phyloP scores from a whole-genome alignment of 1,140 invertebrate species.

The Ceratosolen solmsi region DNA sequence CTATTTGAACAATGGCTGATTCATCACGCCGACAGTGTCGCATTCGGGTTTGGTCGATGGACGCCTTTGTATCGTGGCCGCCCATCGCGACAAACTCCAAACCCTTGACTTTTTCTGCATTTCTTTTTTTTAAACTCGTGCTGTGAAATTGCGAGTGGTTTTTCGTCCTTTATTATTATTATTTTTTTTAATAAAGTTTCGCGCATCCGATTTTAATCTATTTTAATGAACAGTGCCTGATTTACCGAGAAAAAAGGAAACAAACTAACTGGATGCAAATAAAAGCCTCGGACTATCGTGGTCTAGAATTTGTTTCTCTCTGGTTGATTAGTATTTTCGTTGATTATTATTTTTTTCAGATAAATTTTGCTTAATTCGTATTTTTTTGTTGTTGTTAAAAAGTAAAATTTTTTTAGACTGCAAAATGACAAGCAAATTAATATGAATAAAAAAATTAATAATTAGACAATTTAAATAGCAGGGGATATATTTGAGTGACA shows the following conservation, averaged over 20 bases:
- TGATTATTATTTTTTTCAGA: too few relatives aligned
- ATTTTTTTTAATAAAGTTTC: constrained; percentile 7
- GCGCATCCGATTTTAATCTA: constrained; percentile 11
- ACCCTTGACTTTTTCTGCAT: not conserved
- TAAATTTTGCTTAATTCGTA: too few relatives aligned
- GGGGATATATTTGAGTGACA: too few relatives aligned
- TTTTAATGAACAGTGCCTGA: constrained; percentile 5
- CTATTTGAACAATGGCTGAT: constrained; percentile 37
- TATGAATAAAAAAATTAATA: too few relatives aligned
- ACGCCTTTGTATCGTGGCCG: not conserved
- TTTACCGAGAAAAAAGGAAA: not conserved
- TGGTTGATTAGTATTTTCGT: not conserved
- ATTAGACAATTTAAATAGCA: too few relatives aligned
- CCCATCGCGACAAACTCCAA: not conserved
- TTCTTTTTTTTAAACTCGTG: not conserved
- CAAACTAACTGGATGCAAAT: not conserved
- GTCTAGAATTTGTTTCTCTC: not conserved
- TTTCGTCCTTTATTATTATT: too few relatives aligned
- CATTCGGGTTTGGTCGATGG: constrained; percentile 21
- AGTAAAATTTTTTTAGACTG: too few relatives aligned
- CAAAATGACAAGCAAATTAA: too few relatives aligned
- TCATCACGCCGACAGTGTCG: not conserved
- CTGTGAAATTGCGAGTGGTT: not conserved
- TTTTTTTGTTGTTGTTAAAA: too few relatives aligned
- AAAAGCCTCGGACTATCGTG: not conserved